A percentile compares a stretch with the other conserved stretches of the same genome.
phyloP scores from a whole-genome alignment of 2,113 vertebrate genomes.

The Cochlearius cochlearius region DNA sequence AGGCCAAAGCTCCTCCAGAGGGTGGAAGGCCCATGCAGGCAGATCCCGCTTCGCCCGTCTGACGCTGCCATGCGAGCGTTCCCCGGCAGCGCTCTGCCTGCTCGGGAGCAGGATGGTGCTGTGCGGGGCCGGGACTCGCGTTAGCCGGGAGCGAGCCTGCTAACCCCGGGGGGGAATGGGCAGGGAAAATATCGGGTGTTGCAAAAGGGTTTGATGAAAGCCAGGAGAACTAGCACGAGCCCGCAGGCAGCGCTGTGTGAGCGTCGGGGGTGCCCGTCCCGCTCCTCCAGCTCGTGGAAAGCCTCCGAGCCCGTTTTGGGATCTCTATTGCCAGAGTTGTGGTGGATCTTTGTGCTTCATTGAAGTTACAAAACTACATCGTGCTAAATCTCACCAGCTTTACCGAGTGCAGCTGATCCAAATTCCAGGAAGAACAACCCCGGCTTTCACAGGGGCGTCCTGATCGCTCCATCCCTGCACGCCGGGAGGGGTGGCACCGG shows the following conservation, averaged over 20 bases:
- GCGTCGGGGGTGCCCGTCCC: neutral
- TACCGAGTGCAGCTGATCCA: neutral
- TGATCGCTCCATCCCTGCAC: neutral
- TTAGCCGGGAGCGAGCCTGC: neutral
- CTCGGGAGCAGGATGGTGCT: fast-evolving
- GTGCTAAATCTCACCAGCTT: neutral
- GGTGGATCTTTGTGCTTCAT: conserved; percentile 12
- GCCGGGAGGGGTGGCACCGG: neutral
- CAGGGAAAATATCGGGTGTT: neutral
- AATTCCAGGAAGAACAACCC: neutral
- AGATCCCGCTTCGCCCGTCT: neutral
- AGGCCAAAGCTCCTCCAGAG: neutral
- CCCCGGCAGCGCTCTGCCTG: neutral
- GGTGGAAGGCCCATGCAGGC: neutral
- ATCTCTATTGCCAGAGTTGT: neutral
- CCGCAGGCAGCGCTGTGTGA: neutral
- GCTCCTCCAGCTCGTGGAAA: neutral
- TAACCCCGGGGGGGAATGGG: neutral
- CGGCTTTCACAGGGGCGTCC: neutral
- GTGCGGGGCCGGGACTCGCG: neutral
- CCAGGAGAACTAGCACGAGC: neutral
- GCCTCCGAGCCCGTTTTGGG: neutral
- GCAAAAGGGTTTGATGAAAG: neutral
- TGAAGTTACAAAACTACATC: neutral
- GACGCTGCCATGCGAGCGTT: neutral